These are phyloP conservation scores for Cetoscarus ocellatus DNA, from an alignment of 2,797 vertebrate genomes.

Conservation along the genomic window DNA sequence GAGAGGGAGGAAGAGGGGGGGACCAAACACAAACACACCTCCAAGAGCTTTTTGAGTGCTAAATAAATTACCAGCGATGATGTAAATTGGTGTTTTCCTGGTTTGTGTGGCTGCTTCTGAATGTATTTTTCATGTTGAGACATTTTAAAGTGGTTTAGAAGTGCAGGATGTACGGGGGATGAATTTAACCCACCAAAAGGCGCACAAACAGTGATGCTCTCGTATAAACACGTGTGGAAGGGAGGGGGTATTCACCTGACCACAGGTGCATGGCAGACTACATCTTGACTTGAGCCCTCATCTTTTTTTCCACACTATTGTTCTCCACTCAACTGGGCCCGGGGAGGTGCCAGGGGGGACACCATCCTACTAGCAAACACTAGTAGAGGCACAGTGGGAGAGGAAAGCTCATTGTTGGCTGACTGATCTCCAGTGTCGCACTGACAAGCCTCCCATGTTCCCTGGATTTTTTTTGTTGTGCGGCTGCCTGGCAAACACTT, in stretches of 20 bases:
- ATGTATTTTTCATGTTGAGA: conserved; percentile 82
- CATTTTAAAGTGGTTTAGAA: conserved; percentile 77
- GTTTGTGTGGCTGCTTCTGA: conserved; percentile 70
- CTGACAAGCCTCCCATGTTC: conserved; percentile 71
- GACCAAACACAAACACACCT: conserved; percentile 39
- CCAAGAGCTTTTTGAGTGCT: conserved; percentile 64
- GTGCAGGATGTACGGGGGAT: conserved; percentile 61
- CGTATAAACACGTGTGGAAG: conserved; percentile 3
- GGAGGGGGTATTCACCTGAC: conserved; percentile 64
- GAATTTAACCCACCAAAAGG: conserved; percentile 61
- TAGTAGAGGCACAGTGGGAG: conserved; percentile 60
- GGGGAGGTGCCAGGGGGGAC: conserved; percentile 65
- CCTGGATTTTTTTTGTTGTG: conserved; percentile 65
- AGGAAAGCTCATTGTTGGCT: conserved; percentile 66
- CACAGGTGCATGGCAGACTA: conserved; percentile 67
- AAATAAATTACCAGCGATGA: conserved; percentile 79
- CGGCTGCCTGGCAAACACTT: conserved; percentile 72
- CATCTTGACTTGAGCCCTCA: conserved; percentile 28
- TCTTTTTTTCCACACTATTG: conserved; percentile 48
- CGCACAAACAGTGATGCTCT: conserved; percentile 33
- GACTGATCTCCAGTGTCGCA: conserved; percentile 68
- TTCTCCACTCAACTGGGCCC: conserved; percentile 62
- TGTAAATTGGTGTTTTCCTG: conserved; percentile 81
- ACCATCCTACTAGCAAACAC: conserved; percentile 64
- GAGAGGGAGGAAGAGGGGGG: conserved; percentile 41